Evolutionary conservation across 1,140 invertebrate species (phyloP).

Genomic region (Lepidotrigona ventralis): DNA sequence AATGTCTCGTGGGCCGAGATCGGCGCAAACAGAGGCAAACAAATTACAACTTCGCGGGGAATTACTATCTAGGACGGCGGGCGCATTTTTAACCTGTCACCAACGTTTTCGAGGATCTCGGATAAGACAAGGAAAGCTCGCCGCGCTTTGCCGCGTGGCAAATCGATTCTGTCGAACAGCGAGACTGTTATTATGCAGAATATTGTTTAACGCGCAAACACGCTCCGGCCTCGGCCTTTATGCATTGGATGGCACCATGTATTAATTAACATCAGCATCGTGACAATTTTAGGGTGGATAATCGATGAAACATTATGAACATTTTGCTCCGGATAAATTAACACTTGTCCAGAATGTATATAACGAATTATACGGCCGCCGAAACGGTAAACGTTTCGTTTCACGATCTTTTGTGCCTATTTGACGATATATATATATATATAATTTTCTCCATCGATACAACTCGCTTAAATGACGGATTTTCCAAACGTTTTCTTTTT

Average conservation of each 20-base stretch:
- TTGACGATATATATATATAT: too few species aligned
- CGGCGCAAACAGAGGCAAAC: constrained; percentile 3
- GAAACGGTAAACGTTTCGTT: too few species aligned
- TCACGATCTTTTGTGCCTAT: too few species aligned
- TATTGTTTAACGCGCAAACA: constrained; percentile 39
- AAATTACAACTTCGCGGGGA: constrained; percentile 29
- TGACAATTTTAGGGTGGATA: not conserved
- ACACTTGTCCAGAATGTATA: too few species aligned
- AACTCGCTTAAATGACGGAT: too few species aligned
- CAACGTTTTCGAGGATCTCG: constrained; percentile 27
- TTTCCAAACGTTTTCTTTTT: too few species aligned
- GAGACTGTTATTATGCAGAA: constrained; percentile 25
- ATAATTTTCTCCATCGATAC: too few species aligned
- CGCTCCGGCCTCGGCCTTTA: not conserved
- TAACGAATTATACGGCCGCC: not conserved
- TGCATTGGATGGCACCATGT: not conserved
- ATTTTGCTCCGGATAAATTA: not conserved
- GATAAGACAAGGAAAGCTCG: constrained; percentile 17
- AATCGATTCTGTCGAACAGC: constrained; percentile 32
- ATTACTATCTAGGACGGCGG: constrained; percentile 30
- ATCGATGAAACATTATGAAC: not conserved
- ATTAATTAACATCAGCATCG: not conserved
- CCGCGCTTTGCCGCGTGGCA: not conserved
- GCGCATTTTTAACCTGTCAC: constrained; percentile 39
- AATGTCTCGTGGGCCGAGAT: not conserved